These are phyloP conservation scores for Aythya fuligula DNA, from an alignment of 2,797 vertebrate species.

Conservation along the genomic window DNA sequence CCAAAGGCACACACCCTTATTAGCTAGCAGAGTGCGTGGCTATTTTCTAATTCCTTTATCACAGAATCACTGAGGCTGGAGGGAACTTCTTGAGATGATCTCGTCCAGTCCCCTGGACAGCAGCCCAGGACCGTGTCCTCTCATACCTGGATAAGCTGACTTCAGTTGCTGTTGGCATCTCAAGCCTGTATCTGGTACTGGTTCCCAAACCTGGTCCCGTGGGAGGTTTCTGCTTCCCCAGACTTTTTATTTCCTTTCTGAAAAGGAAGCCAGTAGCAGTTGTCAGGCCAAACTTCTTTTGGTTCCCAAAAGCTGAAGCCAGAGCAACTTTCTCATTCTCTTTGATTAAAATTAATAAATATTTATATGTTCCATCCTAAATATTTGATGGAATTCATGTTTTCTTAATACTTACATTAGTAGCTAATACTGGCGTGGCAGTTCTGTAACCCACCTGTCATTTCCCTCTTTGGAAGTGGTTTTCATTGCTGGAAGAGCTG, in stretches of 20 bases:
- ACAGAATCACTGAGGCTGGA: no score
- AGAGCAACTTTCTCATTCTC: conserved; percentile 20
- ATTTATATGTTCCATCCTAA: not conserved
- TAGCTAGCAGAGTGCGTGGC: not conserved
- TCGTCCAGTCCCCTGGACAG: fast-evolving
- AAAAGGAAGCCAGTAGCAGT: not conserved
- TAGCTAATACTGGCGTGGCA: not conserved
- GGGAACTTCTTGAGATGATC: not conserved
- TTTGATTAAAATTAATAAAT: conserved; percentile 43
- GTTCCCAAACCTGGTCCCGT: not conserved
- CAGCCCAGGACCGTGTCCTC: fast-evolving
- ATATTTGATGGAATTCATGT: conserved; percentile 4
- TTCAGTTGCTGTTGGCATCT: not conserved
- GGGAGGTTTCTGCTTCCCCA: not conserved
- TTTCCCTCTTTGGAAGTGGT: not conserved
- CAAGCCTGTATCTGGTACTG: no score
- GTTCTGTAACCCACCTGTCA: not conserved
- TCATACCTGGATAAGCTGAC: not conserved
- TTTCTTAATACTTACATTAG: not conserved
- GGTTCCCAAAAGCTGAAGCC: not conserved
- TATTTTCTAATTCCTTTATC: not conserved
- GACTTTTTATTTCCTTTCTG: not conserved
- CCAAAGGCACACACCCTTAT: not conserved
- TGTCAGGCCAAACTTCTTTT: not conserved
- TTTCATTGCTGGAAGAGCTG: not conserved